Conservation (phyloP, 2,888 invertebrate genomes). For the Subacronicta megacephala region DNA sequence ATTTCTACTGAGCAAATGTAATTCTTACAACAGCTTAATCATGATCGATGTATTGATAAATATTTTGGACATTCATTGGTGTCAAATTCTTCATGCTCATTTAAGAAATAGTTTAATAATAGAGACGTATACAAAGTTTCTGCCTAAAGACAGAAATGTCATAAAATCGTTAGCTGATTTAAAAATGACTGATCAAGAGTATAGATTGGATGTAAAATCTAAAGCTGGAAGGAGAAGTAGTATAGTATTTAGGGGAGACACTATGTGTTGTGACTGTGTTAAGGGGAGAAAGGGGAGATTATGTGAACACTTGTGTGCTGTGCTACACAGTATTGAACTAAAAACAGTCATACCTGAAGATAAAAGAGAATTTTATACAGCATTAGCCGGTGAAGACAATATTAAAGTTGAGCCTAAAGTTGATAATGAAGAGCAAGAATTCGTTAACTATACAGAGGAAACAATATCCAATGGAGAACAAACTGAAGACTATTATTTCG, state of each 20-base stretch:
- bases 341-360: slow-evolving; percentile 20
- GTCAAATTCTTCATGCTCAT: slow-evolving; percentile 51
- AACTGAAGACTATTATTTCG: slow-evolving; percentile 6
- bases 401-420: slow-evolving; percentile 16
- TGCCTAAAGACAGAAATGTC: slow-evolving; percentile 21
- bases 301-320: slow-evolving; percentile 63
- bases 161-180: slow-evolving; percentile 5
- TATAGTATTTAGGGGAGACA: slow-evolving; percentile 56
- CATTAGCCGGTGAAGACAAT: slow-evolving; percentile 43
- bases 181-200: slow-evolving; percentile 10
- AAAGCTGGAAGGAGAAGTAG: slow-evolving; percentile 7
- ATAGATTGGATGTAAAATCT: slow-evolving; percentile 5
- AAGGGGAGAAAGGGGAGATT: slow-evolving; percentile 55
- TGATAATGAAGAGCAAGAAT: background rate
- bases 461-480: slow-evolving; percentile 2
- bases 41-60: slow-evolving; percentile 64
- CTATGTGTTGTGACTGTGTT: slow-evolving; percentile 62
- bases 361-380: slow-evolving; percentile 32
- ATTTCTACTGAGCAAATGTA: slow-evolving; percentile 48
- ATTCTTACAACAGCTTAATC: slow-evolving; percentile 49
- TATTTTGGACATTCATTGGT: slow-evolving; percentile 60
- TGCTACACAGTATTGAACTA: slow-evolving; percentile 44
- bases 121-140: slow-evolving; percentile 38
- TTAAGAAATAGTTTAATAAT: slow-evolving; percentile 27
- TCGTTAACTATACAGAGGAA: slow-evolving; percentile 13